Base-by-base conservation (phyloP, 2,113 vertebrate species). In the Paramormyrops kingsleyae region DNA sequence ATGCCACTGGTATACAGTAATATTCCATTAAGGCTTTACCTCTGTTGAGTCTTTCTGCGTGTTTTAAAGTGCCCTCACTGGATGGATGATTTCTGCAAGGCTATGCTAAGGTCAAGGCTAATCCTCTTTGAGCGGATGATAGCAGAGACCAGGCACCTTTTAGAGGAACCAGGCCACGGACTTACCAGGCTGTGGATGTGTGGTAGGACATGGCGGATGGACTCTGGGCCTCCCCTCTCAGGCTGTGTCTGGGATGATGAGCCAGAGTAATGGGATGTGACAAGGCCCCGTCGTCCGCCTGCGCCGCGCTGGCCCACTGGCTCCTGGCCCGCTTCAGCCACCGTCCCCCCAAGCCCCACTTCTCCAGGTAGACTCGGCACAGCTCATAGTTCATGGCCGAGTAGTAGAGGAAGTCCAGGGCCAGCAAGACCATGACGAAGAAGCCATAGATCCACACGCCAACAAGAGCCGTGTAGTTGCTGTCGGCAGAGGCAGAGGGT, bases 381-480 rank as follows among this genome's bases (percentile, higher is more conserved):
- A 99, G 93, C 91, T 99, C 98, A 90, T 99, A 99, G 96, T 99
- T 99, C 95, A 99, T 97, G 74, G 99, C 98, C 10, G 98, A 99
- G 95, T 99, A 99, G 91, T 99, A 99, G 50, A 99, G 94, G 86
- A 99, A 97, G 93, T 99, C 99, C 95, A 99, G 94, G 0, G 97
- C 94, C 93, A 99, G 96, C 93, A 99, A 95, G 91, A 97, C 94
- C 94, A 99, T 94, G 93, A 99, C 97, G 83, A 99, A 98, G 93
- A 99, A 98, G 90, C 99, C 99, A 39, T 99, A 99, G 95, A 99
- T 98, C 99, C 99, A 99, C 93, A 99, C 99, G 4, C 99, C 99
- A 12, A 99, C 91, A 92, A 99, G 93, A 0, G 98, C 98, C 0
- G 98, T 98, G 95, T 99, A 99, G 92, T 99, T 99, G 95, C 99